Percentiles rank a stretch among this genome's conserved stretches.
These are phyloP conservation scores for Aphelocoma coerulescens DNA, from an alignment of 2,113 vertebrate genomes.

Conservation along the genomic window DNA sequence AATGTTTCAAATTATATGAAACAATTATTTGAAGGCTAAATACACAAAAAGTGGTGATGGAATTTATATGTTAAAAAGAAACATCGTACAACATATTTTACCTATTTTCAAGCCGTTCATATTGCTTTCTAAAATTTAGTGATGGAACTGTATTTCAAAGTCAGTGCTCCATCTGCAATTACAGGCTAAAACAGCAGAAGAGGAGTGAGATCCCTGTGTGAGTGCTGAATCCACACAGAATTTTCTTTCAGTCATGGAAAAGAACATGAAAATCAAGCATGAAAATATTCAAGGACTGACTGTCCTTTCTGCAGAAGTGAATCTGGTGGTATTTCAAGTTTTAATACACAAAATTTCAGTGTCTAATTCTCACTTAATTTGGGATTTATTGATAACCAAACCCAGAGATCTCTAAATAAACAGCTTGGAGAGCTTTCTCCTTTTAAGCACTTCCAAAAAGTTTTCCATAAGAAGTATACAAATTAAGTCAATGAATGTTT, in stretches of 20 bases:
- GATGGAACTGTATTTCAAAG: neutral
- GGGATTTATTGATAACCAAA: slow-evolving; percentile 11
- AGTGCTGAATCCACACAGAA: neutral
- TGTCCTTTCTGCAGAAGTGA: neutral
- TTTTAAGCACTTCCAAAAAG: slow-evolving; percentile 19
- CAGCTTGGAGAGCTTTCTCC: neutral
- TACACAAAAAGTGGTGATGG: neutral
- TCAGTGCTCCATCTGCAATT: neutral
- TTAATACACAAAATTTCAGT: neutral
- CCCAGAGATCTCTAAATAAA: neutral
- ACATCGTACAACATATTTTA: neutral
- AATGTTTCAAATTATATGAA: neutral
- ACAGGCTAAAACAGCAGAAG: neutral
- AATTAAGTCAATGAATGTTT: neutral
- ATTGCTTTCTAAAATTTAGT: neutral
- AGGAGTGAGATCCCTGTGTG: neutral
- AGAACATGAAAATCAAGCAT: neutral
- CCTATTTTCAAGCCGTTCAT: neutral
- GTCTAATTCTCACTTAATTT: neutral
- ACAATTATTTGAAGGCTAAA: neutral
- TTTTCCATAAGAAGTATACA: neutral
- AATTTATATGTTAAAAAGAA: neutral
- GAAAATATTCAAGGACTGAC: neutral
- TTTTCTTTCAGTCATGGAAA: neutral
- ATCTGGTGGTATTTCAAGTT: slow-evolving; percentile 1